Conservation (phyloP, 64 coral and sea anemone species). For the Actinia tenebrosa region DNA sequence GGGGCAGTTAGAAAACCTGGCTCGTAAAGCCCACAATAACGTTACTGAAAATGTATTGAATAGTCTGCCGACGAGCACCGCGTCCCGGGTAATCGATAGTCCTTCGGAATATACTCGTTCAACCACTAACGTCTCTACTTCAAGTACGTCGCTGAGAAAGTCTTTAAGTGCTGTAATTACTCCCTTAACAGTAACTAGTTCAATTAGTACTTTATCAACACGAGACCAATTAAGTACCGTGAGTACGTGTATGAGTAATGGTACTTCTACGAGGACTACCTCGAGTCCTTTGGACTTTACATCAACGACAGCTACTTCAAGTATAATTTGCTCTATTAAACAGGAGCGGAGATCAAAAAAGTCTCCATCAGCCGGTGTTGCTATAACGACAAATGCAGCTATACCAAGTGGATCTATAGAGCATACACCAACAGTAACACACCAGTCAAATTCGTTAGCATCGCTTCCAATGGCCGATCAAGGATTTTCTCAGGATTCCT, state of each 20-base stretch:
- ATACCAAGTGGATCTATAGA: neutral
- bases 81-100: neutral
- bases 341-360: neutral
- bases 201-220: neutral
- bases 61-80: too few relatives aligned
- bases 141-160: too few relatives aligned
- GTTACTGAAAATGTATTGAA: too few relatives aligned
- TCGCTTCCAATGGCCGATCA: neutral
- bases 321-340: neutral
- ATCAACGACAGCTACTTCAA: neutral
- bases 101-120: neutral
- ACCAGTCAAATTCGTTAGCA: neutral
- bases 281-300: neutral
- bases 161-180: neutral
- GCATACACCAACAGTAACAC: neutral
- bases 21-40: neutral
- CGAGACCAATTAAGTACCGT: too few relatives aligned
- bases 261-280: neutral
- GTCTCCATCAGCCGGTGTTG: neutral
- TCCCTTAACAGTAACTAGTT: neutral
- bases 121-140: neutral
- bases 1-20: conserved; percentile 34
- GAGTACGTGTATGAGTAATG: neutral
- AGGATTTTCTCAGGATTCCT: neutral
- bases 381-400: neutral